Percentiles rank a stretch among this genome's conserved stretches.
Conservation (phyloP, 2,797 vertebrate genomes). For the Geotrypetes seraphini region DNA sequence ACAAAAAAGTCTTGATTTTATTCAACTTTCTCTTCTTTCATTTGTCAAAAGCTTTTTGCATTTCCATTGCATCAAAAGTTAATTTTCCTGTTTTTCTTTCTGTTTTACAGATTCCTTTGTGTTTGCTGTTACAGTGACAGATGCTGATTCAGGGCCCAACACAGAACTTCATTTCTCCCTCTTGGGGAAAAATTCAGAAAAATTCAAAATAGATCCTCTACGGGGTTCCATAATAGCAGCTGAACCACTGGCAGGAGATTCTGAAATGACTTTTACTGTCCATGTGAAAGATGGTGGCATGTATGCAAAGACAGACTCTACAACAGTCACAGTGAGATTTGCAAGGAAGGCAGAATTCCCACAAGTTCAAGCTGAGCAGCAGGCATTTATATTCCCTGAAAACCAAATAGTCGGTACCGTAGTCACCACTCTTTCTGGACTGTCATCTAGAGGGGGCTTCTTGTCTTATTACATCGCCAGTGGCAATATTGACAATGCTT, state of each 20-base stretch:
- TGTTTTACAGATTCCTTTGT: conserved; percentile 74
- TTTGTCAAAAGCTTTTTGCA: too few relatives aligned
- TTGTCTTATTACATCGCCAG: conserved; percentile 90
- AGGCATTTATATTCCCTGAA: conserved; percentile 79
- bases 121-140: conserved; percentile 92
- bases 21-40: too few relatives aligned
- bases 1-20: too few relatives aligned
- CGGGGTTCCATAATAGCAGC: conserved; percentile 86
- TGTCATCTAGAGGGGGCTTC: conserved; percentile 75
- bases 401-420: conserved; percentile 74
- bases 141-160: conserved; percentile 82
- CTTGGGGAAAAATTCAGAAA: conserved; percentile 76
- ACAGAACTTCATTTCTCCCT: conserved; percentile 88
- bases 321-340: conserved; percentile 92
- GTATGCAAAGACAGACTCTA: conserved; percentile 77
- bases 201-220: conserved; percentile 83
- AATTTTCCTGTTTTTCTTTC: conserved; percentile 4
- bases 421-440: conserved; percentile 71
- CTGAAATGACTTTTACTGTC: conserved; percentile 86
- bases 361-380: conserved; percentile 68
- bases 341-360: conserved; percentile 83
- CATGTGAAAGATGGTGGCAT: conserved; percentile 76
- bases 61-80: background rate
- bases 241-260: conserved; percentile 60
- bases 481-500: conserved; percentile 82